Conservation (phyloP, 2,888 invertebrate species). For the Eupsilia transversa region DNA sequence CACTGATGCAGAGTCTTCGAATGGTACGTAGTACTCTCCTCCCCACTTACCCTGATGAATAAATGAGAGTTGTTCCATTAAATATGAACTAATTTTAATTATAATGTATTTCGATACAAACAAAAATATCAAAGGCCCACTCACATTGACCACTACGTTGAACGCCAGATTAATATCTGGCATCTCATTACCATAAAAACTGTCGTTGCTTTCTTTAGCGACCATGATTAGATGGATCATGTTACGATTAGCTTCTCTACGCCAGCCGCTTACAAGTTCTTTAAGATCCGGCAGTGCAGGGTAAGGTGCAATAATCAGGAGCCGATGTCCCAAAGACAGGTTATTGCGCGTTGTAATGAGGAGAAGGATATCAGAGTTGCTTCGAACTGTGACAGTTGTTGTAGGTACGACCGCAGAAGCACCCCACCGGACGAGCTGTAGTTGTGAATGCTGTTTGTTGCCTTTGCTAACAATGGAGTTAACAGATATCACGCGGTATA, state of each 20-base stretch:
- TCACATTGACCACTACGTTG: conserved; percentile 64
- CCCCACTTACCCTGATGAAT: conserved; percentile 67
- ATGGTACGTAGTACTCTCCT: conserved; percentile 69
- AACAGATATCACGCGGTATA: conserved; percentile 55
- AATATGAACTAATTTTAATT: no score
- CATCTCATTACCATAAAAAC: conserved; percentile 42
- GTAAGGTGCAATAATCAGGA: conserved; percentile 65
- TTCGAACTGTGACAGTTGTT: conserved; percentile 61
- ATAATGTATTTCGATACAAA: no score
- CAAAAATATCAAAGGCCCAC: conserved; percentile 21
- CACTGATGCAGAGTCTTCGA: conserved; percentile 37
- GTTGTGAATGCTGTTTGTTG: conserved; percentile 36
- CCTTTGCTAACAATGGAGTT: conserved; percentile 41
- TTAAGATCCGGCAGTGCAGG: conserved; percentile 65
- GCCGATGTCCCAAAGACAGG: conserved; percentile 51
- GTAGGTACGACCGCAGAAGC: conserved; percentile 25
- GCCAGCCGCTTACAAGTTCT: conserved; percentile 66
- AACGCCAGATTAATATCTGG: conserved; percentile 59
- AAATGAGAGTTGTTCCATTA: background rate
- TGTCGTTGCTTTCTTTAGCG: conserved; percentile 39
- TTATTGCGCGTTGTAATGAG: conserved; percentile 56
- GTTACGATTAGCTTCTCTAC: conserved; percentile 60
- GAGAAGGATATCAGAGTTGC: conserved; percentile 58
- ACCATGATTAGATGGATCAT: conserved; percentile 62
- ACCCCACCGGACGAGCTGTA: conserved; percentile 65